Conservation (phyloP, 2,113 vertebrate genomes). For the Passer domesticus region DNA sequence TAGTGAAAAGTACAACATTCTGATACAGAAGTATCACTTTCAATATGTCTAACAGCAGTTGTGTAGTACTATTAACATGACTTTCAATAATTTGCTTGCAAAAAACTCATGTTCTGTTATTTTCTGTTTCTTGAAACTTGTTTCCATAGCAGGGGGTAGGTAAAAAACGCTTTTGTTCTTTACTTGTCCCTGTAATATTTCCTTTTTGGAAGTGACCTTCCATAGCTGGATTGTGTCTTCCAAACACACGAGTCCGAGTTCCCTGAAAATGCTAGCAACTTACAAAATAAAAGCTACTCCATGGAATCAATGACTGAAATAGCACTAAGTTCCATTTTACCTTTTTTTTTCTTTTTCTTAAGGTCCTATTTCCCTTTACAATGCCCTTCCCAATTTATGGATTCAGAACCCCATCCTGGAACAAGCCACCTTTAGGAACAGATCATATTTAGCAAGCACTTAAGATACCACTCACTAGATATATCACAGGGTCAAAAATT, state of each 20-base stretch:
- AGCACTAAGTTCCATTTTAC: background rate
- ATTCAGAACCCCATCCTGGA: background rate
- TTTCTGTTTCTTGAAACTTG: conserved; percentile 1
- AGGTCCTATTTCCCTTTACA: background rate
- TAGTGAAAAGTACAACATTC: background rate
- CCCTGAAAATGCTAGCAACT: background rate
- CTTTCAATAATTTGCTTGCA: background rate
- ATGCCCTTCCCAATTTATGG: background rate
- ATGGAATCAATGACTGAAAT: background rate
- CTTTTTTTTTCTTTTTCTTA: background rate
- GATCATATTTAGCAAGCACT: background rate
- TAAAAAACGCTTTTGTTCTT: background rate
- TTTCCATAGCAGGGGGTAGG: background rate
- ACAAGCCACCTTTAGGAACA: background rate
- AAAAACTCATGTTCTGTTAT: background rate
- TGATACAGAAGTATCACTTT: background rate
- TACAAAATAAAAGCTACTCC: background rate
- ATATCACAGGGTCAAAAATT: background rate
- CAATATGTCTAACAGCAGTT: background rate
- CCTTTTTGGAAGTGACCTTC: background rate
- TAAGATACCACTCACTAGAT: background rate
- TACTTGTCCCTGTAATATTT: background rate
- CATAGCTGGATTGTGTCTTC: background rate
- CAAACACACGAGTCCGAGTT: background rate
- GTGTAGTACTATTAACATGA: background rate